Conservation (phyloP, 2,888 invertebrate genomes). For the Pediacus dermestoides region DNA sequence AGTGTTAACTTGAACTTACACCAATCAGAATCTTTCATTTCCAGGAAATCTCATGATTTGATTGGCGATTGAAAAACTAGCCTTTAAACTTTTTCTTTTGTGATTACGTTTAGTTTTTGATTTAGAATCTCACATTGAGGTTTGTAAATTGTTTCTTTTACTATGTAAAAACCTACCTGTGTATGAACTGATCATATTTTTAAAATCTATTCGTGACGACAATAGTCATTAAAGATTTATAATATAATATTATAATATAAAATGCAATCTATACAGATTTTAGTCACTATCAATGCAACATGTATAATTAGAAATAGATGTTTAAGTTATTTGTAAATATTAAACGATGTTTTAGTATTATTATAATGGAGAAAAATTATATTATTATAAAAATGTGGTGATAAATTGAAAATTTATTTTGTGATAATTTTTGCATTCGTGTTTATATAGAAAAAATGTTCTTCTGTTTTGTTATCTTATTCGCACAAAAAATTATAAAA, state of each 20-base stretch:
- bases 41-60: too few species aligned
- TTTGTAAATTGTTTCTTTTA: constrained; percentile 34
- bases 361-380: constrained; percentile 18
- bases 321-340: constrained; percentile 22
- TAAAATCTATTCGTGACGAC: too few species aligned
- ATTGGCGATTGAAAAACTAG: too few species aligned
- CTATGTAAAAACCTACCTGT: constrained; percentile 34
- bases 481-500: too few species aligned
- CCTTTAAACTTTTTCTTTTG: too few species aligned
- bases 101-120: constrained; percentile 3
- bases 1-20: too few species aligned
- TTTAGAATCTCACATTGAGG: constrained; percentile 42
- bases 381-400: constrained; percentile 19
- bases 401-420: constrained; percentile 24
- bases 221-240: too few species aligned
- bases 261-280: constrained; percentile 4
- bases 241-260: too few species aligned
- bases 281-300: constrained; percentile 37
- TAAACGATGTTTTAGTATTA: constrained; percentile 21
- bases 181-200: constrained; percentile 23
- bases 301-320: constrained; percentile 21
- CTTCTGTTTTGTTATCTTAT: too few species aligned
- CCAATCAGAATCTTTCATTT: too few species aligned
- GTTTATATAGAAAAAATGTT: constrained; percentile 16
- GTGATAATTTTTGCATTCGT: constrained; percentile 26